Evolutionary conservation across 2,888 invertebrate genomes (phyloP).

Genomic region (Temnothorax rugatulus): DNA sequence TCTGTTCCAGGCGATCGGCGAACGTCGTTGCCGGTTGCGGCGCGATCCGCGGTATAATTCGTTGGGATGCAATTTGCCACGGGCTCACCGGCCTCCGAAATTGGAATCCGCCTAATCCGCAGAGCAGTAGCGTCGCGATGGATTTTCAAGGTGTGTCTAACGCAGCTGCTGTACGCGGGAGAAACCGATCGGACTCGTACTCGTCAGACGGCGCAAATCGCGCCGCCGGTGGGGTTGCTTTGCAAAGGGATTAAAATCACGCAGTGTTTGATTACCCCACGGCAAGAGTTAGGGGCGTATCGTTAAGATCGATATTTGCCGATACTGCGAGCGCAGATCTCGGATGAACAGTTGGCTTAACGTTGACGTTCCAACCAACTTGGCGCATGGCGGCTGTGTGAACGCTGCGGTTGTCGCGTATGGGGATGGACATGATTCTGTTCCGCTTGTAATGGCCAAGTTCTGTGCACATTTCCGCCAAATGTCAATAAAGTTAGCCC

Average conservation of each 20-base stretch:
- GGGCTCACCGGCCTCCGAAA: conserved; percentile 44
- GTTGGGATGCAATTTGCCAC: conserved; percentile 52
- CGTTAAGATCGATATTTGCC: conserved; percentile 45
- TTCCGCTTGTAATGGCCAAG: conserved; percentile 36
- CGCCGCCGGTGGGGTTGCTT: conserved; percentile 4
- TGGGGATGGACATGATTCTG: conserved; percentile 44
- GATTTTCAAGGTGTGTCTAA: conserved; percentile 52
- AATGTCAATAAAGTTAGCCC: conserved; percentile 36
- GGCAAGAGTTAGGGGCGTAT: conserved; percentile 24
- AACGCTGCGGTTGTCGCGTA: conserved; percentile 35
- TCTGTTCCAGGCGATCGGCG: conserved; percentile 25
- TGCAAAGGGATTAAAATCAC: conserved; percentile 59
- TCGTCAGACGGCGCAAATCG: conserved; percentile 26
- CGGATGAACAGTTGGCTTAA: conserved; percentile 44
- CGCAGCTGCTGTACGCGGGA: conserved; percentile 49
- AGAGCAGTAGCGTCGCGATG: conserved; percentile 15
- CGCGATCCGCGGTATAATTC: conserved; percentile 54
- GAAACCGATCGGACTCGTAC: conserved; percentile 39
- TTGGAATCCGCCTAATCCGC: conserved; percentile 46
- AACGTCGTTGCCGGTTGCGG: conserved; percentile 15
- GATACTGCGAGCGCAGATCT: neutral
- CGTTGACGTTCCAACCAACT: conserved; percentile 26
- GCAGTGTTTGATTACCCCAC: conserved; percentile 51
- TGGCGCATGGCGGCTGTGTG: conserved; percentile 18
- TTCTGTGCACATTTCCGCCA: conserved; percentile 30